Percentiles rank a stretch among this genome's conserved stretches.
phyloP scores from a whole-genome alignment of 2,113 vertebrate species.

The Seriola dumerili region DNA sequence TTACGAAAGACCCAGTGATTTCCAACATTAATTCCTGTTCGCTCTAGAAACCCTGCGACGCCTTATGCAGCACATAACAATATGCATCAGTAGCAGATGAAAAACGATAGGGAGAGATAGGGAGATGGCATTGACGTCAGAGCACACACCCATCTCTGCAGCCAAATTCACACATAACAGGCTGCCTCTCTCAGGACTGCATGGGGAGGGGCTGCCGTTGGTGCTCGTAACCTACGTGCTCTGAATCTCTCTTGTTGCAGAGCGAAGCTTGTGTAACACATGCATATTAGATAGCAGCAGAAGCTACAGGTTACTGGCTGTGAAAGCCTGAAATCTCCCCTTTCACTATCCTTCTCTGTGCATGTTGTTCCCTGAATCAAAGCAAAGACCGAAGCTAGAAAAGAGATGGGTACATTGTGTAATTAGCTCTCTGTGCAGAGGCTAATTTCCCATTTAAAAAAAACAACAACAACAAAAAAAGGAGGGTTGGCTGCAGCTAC shows the following conservation, averaged over 20 bases:
- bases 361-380: background rate
- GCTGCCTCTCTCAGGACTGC: slow-evolving; percentile 67
- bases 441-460: slow-evolving; percentile 25
- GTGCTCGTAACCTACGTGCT: slow-evolving; percentile 76
- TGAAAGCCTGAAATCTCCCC: slow-evolving; percentile 12
- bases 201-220: slow-evolving; percentile 78
- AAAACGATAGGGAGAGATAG: slow-evolving; percentile 40
- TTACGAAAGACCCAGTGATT: slow-evolving; percentile 53
- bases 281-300: slow-evolving; percentile 59
- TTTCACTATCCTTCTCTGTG: background rate
- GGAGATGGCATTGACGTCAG: slow-evolving; percentile 77
- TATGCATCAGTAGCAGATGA: slow-evolving; percentile 47
- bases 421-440: slow-evolving; percentile 19
- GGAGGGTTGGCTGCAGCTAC: slow-evolving; percentile 32
- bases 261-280: slow-evolving; percentile 75
- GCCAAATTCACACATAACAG: slow-evolving; percentile 72
- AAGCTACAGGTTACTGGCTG: slow-evolving; percentile 63
- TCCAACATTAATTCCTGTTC: slow-evolving; percentile 48
- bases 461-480: background rate
- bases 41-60: slow-evolving; percentile 1
- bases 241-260: slow-evolving; percentile 69
- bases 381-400: background rate
- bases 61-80: slow-evolving; percentile 35
- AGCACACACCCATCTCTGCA: slow-evolving; percentile 80
- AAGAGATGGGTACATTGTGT: slow-evolving; percentile 11